Evolutionary conservation across 1,140 invertebrate species (phyloP).

Genomic region (Metopolophium dirhodum): DNA sequence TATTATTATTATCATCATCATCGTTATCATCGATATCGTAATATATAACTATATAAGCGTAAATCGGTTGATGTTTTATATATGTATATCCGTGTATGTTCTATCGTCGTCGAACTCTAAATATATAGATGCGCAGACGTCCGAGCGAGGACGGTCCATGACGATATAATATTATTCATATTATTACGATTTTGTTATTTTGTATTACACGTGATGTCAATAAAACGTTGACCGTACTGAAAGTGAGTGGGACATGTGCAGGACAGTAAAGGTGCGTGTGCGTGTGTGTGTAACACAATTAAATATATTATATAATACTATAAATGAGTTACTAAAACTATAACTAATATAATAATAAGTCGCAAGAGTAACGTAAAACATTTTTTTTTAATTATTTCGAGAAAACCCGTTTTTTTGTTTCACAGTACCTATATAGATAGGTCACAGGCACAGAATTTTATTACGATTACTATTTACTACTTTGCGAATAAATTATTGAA

Average conservation of each 20-base stretch:
- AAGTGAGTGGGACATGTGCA: background rate
- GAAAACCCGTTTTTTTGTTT: too few relatives aligned
- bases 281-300: too few relatives aligned
- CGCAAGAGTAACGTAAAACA: too few relatives aligned
- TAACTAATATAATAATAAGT: too few relatives aligned
- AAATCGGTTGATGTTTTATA: background rate
- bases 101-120: background rate
- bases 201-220: background rate
- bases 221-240: background rate
- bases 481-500: too few relatives aligned
- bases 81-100: background rate
- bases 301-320: too few relatives aligned
- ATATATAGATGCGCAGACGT: background rate
- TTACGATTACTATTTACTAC: too few relatives aligned
- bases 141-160: background rate
- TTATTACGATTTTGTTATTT: background rate
- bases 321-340: too few relatives aligned
- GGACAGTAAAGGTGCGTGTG: background rate
- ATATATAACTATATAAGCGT: background rate
- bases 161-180: background rate
- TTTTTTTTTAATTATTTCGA: too few relatives aligned
- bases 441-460: too few relatives aligned
- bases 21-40: background rate
- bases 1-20: background rate
- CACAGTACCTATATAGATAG: too few relatives aligned